Conservation (phyloP, 2,797 vertebrate species). For the Sebastes nivosus region DNA sequence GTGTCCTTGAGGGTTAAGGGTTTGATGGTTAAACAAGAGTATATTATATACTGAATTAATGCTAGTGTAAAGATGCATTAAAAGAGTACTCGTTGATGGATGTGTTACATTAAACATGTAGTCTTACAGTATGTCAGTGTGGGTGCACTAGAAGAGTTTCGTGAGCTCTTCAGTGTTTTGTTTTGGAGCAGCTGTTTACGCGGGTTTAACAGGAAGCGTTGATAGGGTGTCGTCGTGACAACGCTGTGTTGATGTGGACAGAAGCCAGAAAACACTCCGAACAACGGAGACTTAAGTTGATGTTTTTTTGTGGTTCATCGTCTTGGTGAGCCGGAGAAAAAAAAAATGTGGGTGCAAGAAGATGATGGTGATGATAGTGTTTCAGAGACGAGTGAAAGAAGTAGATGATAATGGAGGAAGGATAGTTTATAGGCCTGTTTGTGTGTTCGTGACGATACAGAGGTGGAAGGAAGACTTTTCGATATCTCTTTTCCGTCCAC, state of each 20-base stretch:
- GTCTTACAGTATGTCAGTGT: not conserved
- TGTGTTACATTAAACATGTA: conserved; percentile 4
- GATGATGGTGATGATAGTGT: not conserved
- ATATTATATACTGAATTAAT: not conserved
- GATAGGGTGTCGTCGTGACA: conserved; percentile 51
- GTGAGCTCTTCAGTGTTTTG: not conserved
- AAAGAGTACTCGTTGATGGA: not conserved
- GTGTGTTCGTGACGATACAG: conserved; percentile 18
- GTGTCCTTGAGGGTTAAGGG: not conserved
- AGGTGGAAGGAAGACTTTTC: conserved; percentile 50
- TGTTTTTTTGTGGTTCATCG: conserved; percentile 13
- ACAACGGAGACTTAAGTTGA: conserved; percentile 12
- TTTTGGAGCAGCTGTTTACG: conserved; percentile 26
- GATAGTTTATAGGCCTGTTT: not conserved
- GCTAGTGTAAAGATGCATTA: not conserved
- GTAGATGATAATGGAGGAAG: not conserved
- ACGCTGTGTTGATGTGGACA: conserved; percentile 58
- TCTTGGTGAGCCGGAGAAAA: conserved; percentile 3
- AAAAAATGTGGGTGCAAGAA: not conserved
- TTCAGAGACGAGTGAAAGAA: not conserved
- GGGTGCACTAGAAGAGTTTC: conserved; percentile 4
- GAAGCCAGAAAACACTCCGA: conserved; percentile 48
- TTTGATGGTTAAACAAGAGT: not conserved
- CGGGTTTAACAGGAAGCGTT: conserved; percentile 62
- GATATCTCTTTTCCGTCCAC: conserved; percentile 47